A percentile compares a stretch with the other conserved stretches of the same genome.
Conservation (phyloP, 2,113 vertebrate species). For the Leuciscus idus region DNA sequence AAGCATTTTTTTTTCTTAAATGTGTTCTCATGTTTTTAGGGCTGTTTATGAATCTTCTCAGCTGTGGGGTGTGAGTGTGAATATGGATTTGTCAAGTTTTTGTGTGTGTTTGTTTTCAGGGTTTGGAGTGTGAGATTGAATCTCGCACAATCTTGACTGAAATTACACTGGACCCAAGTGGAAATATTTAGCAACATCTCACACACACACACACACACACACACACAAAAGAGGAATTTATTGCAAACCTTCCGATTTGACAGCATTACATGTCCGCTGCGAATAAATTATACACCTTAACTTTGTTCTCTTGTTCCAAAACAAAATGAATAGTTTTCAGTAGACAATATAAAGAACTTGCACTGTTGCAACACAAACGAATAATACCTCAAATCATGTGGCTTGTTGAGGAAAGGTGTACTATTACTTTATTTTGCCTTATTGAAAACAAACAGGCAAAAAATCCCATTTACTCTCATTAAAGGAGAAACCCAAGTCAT, state of each 20-base stretch:
- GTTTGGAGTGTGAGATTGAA: background rate
- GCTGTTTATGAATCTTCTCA: conserved; percentile 10
- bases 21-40: background rate
- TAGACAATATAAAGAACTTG: background rate
- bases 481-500: no score
- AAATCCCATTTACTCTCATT: no score
- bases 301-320: background rate
- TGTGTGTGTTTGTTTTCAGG: background rate
- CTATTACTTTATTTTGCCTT: no score
- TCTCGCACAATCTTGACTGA: conserved; percentile 49
- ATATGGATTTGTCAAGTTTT: background rate
- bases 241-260: background rate
- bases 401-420: no score
- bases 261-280: background rate
- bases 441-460: no score
- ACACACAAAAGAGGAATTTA: background rate
- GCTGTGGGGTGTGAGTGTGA: background rate
- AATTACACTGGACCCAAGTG: conserved; percentile 20
- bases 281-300: background rate
- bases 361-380: background rate
- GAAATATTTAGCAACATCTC: conserved; percentile 31
- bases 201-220: background rate
- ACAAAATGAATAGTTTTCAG: background rate
- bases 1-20: background rate
- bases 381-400: background rate